A percentile compares a stretch with the other conserved stretches of the same genome.
Evolutionary conservation across 2,888 invertebrate genomes (phyloP).

Genomic region (Euzophera pinguis): DNA sequence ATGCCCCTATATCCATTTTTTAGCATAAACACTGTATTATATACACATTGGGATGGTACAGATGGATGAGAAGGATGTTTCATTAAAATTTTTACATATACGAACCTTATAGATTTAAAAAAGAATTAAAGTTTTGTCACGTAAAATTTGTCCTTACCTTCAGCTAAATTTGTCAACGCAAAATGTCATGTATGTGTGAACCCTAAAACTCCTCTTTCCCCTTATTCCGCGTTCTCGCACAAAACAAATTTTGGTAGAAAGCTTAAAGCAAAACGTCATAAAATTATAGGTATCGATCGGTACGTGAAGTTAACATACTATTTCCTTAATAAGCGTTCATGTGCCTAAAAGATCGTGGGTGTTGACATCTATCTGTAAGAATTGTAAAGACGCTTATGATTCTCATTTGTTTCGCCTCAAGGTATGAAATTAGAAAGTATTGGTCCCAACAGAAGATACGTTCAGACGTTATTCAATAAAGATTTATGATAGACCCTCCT

Average conservation of each 20-base stretch:
- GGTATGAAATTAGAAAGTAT: slow-evolving; percentile 75
- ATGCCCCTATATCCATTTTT: too few relatives aligned
- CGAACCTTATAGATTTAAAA: too few relatives aligned
- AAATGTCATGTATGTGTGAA: background rate
- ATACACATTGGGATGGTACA: too few relatives aligned
- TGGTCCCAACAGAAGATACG: slow-evolving; percentile 35
- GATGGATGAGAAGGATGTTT: too few relatives aligned
- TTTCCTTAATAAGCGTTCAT: background rate
- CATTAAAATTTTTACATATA: too few relatives aligned
- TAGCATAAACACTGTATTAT: too few relatives aligned
- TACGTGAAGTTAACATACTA: slow-evolving; percentile 14
- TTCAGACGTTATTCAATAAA: slow-evolving; percentile 49
- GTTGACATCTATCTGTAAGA: slow-evolving; percentile 31
- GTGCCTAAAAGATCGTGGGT: slow-evolving; percentile 22
- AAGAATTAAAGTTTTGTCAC: too few relatives aligned
- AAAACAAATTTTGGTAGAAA: background rate
- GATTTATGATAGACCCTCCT: slow-evolving; percentile 61
- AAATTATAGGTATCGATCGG: background rate
- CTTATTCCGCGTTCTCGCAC: too few relatives aligned
- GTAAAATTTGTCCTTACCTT: too few relatives aligned
- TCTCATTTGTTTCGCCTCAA: slow-evolving; percentile 62
- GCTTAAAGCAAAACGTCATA: slow-evolving; percentile 18
- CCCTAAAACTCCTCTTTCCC: background rate
- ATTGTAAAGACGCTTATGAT: slow-evolving; percentile 52
- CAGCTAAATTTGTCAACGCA: too few relatives aligned